A percentile compares a stretch with the other conserved stretches of the same genome.
Evolutionary conservation across 2,113 vertebrate species (phyloP).

Genomic region (Etheostoma cragini): DNA sequence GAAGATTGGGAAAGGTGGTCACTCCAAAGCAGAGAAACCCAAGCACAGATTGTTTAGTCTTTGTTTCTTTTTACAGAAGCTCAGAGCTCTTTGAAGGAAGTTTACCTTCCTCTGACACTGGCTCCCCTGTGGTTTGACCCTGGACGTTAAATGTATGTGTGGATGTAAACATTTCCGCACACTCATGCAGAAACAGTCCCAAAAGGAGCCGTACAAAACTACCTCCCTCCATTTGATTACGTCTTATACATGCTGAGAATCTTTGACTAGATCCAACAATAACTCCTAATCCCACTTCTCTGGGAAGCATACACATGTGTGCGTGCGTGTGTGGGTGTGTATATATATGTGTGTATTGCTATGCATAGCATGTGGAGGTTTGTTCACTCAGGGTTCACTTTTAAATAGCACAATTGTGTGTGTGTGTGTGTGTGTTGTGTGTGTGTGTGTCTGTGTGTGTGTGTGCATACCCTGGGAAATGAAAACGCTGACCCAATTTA

Average conservation of each 20-base stretch:
- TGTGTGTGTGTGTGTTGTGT: not conserved
- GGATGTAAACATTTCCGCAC: conserved; percentile 29
- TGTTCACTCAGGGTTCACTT: conserved; percentile 40
- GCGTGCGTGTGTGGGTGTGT: conserved; percentile 6
- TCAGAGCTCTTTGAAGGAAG: conserved; percentile 26
- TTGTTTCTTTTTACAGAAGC: conserved; percentile 8
- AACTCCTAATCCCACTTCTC: conserved; percentile 53
- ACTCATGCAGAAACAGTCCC: conserved; percentile 19
- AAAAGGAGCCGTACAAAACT: conserved; percentile 1
- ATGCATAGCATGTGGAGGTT: conserved; percentile 35
- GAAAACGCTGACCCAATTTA: conserved; percentile 80
- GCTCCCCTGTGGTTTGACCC: conserved; percentile 26
- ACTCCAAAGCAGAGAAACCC: conserved; percentile 25
- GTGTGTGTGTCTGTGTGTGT: conserved; percentile 26
- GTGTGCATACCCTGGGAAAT: conserved; percentile 70
- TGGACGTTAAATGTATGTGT: not conserved
- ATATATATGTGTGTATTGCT: conserved; percentile 5
- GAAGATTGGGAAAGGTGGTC: conserved; percentile 49
- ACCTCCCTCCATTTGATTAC: conserved; percentile 10
- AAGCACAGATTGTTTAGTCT: conserved; percentile 1
- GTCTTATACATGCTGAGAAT: conserved; percentile 36
- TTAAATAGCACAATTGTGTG: conserved; percentile 39
- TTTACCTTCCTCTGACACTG: conserved; percentile 32
- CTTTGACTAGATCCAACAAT: conserved; percentile 48
- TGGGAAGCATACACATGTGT: not conserved